Evolutionary conservation across 2,113 vertebrate species (phyloP), one percentile per base, ranked within the genome.

Genomic region (Camelus bactrianus): DNA sequence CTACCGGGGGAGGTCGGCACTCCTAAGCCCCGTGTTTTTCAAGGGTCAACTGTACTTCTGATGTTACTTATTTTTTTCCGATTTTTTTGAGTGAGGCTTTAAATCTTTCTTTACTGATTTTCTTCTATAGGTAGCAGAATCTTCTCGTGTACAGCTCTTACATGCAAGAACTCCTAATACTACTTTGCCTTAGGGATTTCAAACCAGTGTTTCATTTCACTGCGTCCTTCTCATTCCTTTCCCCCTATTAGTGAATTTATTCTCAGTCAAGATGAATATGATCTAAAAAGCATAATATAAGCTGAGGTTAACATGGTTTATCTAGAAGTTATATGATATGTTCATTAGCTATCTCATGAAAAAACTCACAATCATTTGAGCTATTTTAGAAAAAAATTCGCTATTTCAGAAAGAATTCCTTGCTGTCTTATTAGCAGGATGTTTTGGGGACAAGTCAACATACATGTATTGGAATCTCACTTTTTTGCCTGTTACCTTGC

Each of bases 261-360:
- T 96, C 16, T 85, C 14, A 88, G 28, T 90, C 9, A 85, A 69
- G 30, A 26, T 69, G n/a, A 81, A 13, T 58, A 30, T 79, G n/a
- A 93, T 42, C 20, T 81, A 91, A 58, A 56, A 89, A 62, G 46
- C 2, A 46, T 32, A 90, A 70, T 20, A 46, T 20, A 88, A 72
- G 8, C 24, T 73, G 77, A 96, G 85, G 58, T 65, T 82, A 77
- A 42, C 42, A 13, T 32, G 22, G 15, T 91, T 96, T 95, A 64
- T 86, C 6, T 91, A 69, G 42, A 93, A 72, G 5, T 89, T 81
- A 56, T 52, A 26, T 35, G 22, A 56, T 64, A 75, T 64, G 6
- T 50, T 91, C 64, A 81, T 15, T 69, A 76, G 8, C 28, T 17
- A 64, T 81, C 38, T 79, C 24, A 60, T 73, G 83, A 38, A 79